Evolutionary conservation across 2,113 vertebrate genomes (phyloP), one percentile per base, ranked within the genome.

Genomic region (Calcarius ornatus): DNA sequence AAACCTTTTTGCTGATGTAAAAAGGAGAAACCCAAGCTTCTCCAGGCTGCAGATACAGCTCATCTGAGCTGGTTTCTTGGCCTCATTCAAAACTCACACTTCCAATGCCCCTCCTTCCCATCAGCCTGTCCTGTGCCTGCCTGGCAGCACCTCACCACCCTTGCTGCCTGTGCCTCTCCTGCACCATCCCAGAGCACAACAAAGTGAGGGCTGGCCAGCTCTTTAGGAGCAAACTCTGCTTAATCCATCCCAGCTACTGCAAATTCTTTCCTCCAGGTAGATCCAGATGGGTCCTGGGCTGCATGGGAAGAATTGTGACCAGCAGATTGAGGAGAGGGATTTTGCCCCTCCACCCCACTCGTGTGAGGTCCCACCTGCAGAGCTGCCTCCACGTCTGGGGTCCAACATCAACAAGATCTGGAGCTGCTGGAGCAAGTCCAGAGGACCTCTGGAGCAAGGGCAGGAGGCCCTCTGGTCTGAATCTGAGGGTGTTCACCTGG

Each of bases 111-210:
- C 53, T 80, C 35, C 71, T 76, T 56, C 72, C n/a, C 48, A 38
- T 4, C 43, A 42, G 20, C 0, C 0, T 6, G 20, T 25, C 53
- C 71, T 15, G n/a, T 54, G 53, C 35, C 21, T 24, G 23, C 4
- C 0, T 5, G 43, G 14, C 61, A 70, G 77, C 37, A 16, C 47
- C 57, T 54, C 23, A n/a, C 16, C 42, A 30, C 19, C 47, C 5
- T 0, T 5, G 1, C 54, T 78, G 63, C 47, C 60, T 15, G 18
- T 11, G 3, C 20, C 50, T 68, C 30, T 50, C 48, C 73, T 23
- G 25, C 20, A 42, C 33, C 47, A 45, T 28, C 6, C 37, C 16
- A 12, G 1, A 9, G 79, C 28, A 57, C 30, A 50, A 40, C 1
- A 6, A 66, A 37, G 21, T 1, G 59, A 43, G 33, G 31, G 27